Base-by-base conservation (phyloP, 1,140 invertebrate species). In the Piezodorus guildinii region DNA sequence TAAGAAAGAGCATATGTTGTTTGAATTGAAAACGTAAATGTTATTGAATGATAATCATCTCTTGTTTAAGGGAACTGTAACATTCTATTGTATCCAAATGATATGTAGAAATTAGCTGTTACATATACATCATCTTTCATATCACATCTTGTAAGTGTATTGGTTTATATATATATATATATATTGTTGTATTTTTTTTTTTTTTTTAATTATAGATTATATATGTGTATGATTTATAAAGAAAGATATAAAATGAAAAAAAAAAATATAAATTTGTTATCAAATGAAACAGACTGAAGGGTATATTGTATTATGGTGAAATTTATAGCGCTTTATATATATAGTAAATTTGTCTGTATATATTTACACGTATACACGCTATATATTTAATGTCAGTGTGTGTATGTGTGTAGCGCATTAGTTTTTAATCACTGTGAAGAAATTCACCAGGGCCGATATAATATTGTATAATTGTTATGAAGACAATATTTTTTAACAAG, bases 401-500 rank as follows among this genome's bases (percentile, higher is more conserved):
- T 49, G 46, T 21, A 49, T 49, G 17, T 56, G 23, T 56, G 17
- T 56, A 56, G 17, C 17, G 52, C 52, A 23, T 23, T 49, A 56
- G 52, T 19, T 56, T 56, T 56, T 23, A 56, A 19, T 23, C 14
- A 25, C 17, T 9, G 17, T 23, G n/a, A 21, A 19, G 23, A 23
- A 16, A 56, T 56, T 56, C 52, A 25, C 52, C 23, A 56, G 52
- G 52, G 52, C 17, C 52, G 17, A 27, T 54, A 27, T 56, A 56
- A 56, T 56, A 56, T 56, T 56, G 52, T 56, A 23, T 23, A 56
- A 25, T 56, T 21, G 17, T 23, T 23, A 21, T 56, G 34, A 56
- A 56, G 52, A 56, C 52, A 56, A 56, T 56, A 56, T 56, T 56
- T 56, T 56, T 56, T 56, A 56, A 19, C 52, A 56, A 56, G 52